A percentile compares a stretch with the other conserved stretches of the same genome.
Conservation (phyloP, 2,888 invertebrate genomes). For the Sinhomidia bicolor region DNA sequence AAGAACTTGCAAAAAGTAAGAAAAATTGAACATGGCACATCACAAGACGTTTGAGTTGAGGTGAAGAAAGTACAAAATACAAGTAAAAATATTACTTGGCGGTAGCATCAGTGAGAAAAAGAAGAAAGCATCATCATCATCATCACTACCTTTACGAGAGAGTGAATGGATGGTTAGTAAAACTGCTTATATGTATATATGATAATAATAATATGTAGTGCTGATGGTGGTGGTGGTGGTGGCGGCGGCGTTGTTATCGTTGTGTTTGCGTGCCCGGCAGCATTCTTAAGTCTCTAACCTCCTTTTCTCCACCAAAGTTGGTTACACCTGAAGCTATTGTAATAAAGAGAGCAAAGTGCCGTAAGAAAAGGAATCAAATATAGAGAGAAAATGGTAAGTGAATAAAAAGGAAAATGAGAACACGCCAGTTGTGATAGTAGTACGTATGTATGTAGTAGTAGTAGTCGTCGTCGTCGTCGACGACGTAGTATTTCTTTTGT, state of each 20-base stretch:
- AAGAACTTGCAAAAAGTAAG: conserved; percentile 8
- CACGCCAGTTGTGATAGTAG: neutral
- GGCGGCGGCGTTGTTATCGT: neutral
- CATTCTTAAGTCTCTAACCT: conserved; percentile 23
- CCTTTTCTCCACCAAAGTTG: conserved; percentile 45
- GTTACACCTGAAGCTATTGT: conserved; percentile 57
- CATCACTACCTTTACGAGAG: too few relatives aligned
- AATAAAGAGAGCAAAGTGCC: conserved; percentile 50
- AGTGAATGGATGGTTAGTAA: neutral
- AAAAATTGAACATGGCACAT: conserved; percentile 5
- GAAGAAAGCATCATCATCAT: neutral
- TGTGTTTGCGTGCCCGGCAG: conserved; percentile 20
- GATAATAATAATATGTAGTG: too few relatives aligned
- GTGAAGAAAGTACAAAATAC: neutral
- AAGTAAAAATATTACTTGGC: neutral
- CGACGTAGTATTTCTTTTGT: neutral
- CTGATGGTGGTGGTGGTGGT: too few relatives aligned
- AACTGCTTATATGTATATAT: too few relatives aligned
- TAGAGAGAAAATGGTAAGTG: conserved; percentile 54
- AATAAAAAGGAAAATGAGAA: conserved; percentile 54
- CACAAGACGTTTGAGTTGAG: neutral
- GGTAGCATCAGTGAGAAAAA: neutral
- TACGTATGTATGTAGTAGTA: neutral
- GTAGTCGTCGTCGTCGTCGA: neutral
- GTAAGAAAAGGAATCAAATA: conserved; percentile 51